Base-by-base conservation (phyloP, 2,888 invertebrate species). In the Philereme transversata region DNA sequence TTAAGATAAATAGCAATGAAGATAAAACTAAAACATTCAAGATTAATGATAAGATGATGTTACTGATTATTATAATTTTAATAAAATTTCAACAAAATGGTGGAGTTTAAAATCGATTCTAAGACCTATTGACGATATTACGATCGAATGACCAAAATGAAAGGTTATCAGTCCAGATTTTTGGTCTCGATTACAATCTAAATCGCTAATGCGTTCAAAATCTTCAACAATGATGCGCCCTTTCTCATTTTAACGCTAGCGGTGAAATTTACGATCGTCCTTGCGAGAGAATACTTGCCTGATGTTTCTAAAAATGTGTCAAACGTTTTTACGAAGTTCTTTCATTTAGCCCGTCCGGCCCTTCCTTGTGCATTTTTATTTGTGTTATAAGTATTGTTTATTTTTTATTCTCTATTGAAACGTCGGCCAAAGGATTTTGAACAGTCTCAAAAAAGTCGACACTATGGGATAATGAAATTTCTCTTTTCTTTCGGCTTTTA, bases 241-340 rank as follows among this genome's bases (percentile, higher is more conserved):
- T 90, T 91, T 89, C 88, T 90, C 87, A 90, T 91, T 86, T 87
- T 88, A 90, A 91, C 91, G 88, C 90, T 89, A 81, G 78, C 60
- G 55, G 59, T 59, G 81, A 86, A 88, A 92, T 91, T 91, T 90
- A 91, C 88, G 87, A 86, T 82, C 88, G 79, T 72, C 80, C 86
- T 83, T 82, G 83, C 83, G 83, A 78, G 82, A 84, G 83, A 84
- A 84, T 88, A 86, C 89, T 87, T 85, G 90, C 87, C 88, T 88
- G 91, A 90, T 88, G 90, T 86, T 90, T 88, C 90, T 90, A 91
- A 92, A 92, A 92, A 92, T 90, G 91, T 92, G 92, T 90, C 92
- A 91, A 90, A 90, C 84, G 90, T 91, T 82, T 91, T 91, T 90
- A 90, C 87, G 82, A 90, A 90, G 82, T 90, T 90, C 90, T 90